Evolutionary conservation across 2,113 vertebrate genomes (phyloP).

Genomic region (Microcebus lehilahytsara): DNA sequence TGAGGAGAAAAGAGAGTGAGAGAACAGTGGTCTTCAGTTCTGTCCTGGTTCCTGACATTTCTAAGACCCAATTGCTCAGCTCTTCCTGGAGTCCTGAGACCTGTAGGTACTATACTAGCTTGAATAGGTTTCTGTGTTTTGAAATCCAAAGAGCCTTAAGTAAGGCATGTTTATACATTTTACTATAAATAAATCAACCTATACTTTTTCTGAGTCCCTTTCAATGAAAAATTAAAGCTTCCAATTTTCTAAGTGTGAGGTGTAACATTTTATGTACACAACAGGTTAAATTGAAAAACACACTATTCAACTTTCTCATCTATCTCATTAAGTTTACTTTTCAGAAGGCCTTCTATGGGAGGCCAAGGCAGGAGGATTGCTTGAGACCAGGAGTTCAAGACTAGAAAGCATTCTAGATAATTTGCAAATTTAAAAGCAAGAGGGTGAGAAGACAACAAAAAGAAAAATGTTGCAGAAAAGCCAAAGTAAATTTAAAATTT

Average conservation of each 20-base stretch:
- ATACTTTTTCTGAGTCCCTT: not conserved
- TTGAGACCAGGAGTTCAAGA: too few relatives aligned
- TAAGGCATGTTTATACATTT: not conserved
- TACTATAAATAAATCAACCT: not conserved
- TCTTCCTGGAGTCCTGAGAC: not conserved
- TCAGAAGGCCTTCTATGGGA: not conserved
- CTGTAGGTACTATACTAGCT: not conserved
- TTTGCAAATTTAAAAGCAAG: not conserved
- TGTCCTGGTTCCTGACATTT: not conserved
- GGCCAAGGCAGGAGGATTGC: too few relatives aligned
- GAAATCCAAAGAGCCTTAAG: not conserved
- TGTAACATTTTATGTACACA: not conserved
- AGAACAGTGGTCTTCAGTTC: not conserved
- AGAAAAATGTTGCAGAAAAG: conserved; percentile 9
- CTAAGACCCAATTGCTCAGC: not conserved
- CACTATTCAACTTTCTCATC: not conserved
- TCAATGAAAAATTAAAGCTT: conserved; percentile 12
- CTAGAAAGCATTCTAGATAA: not conserved
- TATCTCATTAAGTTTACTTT: conserved; percentile 30
- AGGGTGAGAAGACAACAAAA: not conserved
- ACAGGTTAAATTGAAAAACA: conserved; percentile 15
- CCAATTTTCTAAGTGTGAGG: not conserved
- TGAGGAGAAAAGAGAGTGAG: not conserved
- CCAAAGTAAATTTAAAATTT: not conserved
- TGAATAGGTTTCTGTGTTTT: not conserved